Evolutionary conservation across 2,888 invertebrate species (phyloP).

Genomic region (Archaeoteleia sp.): DNA sequence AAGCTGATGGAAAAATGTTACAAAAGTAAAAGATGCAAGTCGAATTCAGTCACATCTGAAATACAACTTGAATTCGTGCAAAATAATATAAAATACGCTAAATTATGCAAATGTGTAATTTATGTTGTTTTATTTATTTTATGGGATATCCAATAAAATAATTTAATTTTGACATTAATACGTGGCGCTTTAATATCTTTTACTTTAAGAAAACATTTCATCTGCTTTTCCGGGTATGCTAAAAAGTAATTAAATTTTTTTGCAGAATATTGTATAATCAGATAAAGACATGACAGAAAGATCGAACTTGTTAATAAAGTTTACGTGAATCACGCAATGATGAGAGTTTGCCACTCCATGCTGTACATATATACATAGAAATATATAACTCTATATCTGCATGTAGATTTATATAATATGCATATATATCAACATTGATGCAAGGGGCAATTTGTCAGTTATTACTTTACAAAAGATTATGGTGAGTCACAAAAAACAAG

Average conservation of each 20-base stretch:
- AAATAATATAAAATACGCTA: too few species aligned
- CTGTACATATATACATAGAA: conserved; percentile 18
- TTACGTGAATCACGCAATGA: conserved; percentile 1
- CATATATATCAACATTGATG: conserved; percentile 1
- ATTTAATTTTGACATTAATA: background rate
- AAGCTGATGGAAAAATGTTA: conserved; percentile 48
- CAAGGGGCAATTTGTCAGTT: conserved; percentile 37
- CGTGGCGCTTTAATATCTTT: too few species aligned
- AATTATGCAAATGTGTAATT: background rate
- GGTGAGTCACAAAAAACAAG: conserved; percentile 46
- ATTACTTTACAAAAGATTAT: conserved; percentile 45
- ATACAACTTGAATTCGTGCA: background rate
- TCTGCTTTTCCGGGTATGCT: too few species aligned
- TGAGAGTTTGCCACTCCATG: conserved; percentile 33
- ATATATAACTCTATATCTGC: too few species aligned
- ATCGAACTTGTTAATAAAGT: background rate
- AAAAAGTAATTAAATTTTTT: too few species aligned
- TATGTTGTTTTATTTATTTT: background rate
- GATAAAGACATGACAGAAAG: background rate
- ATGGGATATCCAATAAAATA: conserved; percentile 1
- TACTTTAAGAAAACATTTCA: too few species aligned
- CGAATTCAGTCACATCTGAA: conserved; percentile 29
- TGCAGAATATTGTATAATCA: too few species aligned
- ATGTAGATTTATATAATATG: background rate
- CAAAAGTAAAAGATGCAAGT: conserved; percentile 30